Evolutionary conservation across 2,113 vertebrate species (phyloP), one percentile per base, ranked within the genome.

Genomic region (Salvelinus sp.): DNA sequence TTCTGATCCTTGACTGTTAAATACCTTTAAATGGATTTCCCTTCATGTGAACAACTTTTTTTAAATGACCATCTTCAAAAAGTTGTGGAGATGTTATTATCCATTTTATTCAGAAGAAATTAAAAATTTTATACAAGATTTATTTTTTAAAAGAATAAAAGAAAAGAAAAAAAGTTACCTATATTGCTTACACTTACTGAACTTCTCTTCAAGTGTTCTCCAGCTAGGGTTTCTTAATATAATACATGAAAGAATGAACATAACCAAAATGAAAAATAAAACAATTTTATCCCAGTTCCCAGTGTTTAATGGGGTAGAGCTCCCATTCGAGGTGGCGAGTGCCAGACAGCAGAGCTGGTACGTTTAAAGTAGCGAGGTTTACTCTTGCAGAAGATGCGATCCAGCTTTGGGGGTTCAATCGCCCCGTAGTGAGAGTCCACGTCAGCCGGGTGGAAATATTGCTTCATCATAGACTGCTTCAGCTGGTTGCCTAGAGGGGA

Each of bases 301-400:
- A 48, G 30, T 28, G 14, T 25, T 70, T 70, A 76, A 63, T 48
- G 77, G 80, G 67, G 28, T 18, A 76, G 23, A 71, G 76, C 6
- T 22, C 81, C 80, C 6, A 81, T 47, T 4, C 87, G 78, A 0
- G 96, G 97, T 0, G 96, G 96, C 0, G 96, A 98, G 77, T 95
- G 91, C 97, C 97, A 99, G 2, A 97, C 96, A 0, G 98, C 97
- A 0, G 97, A 99, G 88, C 97, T 98, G 0, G 98, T 99, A 47
- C 97, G 95, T 83, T 98, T 98, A 75, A 96, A 95, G 86, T 96
- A 99, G 0, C 96, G 95, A 0, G 98, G 96, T 63, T 99, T 99
- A 88, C 82, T 97, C 89, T 96, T 97, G 83, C 93, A 93, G 82
- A 99, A 99, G 62, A 99, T 96, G 30, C 93, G 82, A 82, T 99